Conservation (phyloP, 2,888 invertebrate species). For the Troilus luridus region DNA sequence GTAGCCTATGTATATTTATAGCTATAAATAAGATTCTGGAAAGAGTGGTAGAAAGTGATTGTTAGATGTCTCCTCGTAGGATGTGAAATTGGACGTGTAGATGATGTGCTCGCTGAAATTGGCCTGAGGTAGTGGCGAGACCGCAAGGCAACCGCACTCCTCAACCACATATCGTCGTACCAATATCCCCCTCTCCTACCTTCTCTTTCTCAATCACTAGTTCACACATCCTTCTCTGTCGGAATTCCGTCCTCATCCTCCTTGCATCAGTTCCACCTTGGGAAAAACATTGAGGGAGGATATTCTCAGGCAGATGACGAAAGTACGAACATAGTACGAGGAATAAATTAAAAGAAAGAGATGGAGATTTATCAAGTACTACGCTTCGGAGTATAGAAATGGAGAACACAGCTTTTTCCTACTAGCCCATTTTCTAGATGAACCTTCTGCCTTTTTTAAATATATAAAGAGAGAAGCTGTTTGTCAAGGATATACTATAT, state of each 20-base stretch:
- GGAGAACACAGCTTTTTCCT: too few species aligned
- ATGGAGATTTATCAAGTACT: too few species aligned
- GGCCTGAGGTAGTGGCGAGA: background rate
- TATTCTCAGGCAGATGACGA: too few species aligned
- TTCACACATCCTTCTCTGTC: background rate
- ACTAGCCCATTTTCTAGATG: too few species aligned
- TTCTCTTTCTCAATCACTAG: background rate
- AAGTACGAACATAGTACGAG: too few species aligned
- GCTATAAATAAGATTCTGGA: background rate
- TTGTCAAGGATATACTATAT: too few species aligned
- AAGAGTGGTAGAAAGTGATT: background rate
- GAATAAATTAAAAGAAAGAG: too few species aligned
- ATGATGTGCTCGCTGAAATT: slow-evolving; percentile 16
- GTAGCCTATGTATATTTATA: background rate
- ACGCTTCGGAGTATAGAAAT: too few species aligned
- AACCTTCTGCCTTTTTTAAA: too few species aligned
- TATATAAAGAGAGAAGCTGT: too few species aligned
- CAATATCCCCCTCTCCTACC: background rate
- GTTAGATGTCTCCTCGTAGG: slow-evolving; percentile 13
- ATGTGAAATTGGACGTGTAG: slow-evolving; percentile 34
- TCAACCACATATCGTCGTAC: background rate
- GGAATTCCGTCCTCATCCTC: background rate
- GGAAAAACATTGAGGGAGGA: background rate
- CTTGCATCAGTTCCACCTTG: background rate
- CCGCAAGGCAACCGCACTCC: background rate